Evolutionary conservation across 1,140 invertebrate genomes (phyloP), one percentile per base, ranked within the genome.

Genomic region (Drosophila trapezifrons): DNA sequence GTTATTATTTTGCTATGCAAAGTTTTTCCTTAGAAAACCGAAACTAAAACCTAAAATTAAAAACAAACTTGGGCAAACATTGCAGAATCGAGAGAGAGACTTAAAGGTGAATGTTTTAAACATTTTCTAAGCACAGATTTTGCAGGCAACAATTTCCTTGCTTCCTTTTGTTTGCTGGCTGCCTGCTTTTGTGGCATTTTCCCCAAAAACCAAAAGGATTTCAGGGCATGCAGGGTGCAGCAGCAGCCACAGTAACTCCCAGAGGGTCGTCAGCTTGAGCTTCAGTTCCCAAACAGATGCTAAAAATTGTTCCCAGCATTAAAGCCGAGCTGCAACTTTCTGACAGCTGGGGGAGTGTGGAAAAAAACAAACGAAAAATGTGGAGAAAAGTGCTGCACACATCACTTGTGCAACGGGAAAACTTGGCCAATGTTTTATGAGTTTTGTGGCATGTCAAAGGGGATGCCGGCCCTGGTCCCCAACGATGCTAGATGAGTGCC

Each of bases 101-200:
- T 22, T 42, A 13, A 54, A 42, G 20, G 29, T 40, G 20, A 25
- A 22, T 56, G 32, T 74, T 49, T 56, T 20, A 56, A 75, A 20
- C 51, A 56, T 49, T 64, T 54, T 74, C n/a, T 13, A 75, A 75
- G 45, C 51, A 9, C 45, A 22, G 12, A 56, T 65, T 55, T 49
- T 42, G 22, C 29, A 6, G 43, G 37, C 37, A 37, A 40, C 63
- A 57, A 75, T 57, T 49, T 58, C 35, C 20, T 57, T 47, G 54
- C 40, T 56, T 10, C 38, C 49, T 52, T 4, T 20, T 46, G 32
- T 35, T 35, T 12, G 29, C 43, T 35, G 35, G n/a, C 15, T 17
- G 37, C 27, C 71, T 29, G 71, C 71, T 63, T 55, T 73, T 74
- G 38, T 57, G 70, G 58, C 58, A 64, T 74, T 49, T 74, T 65